phyloP scores from a whole-genome alignment of 2,113 vertebrate genomes.

The Muntiacus muntjak region DNA sequence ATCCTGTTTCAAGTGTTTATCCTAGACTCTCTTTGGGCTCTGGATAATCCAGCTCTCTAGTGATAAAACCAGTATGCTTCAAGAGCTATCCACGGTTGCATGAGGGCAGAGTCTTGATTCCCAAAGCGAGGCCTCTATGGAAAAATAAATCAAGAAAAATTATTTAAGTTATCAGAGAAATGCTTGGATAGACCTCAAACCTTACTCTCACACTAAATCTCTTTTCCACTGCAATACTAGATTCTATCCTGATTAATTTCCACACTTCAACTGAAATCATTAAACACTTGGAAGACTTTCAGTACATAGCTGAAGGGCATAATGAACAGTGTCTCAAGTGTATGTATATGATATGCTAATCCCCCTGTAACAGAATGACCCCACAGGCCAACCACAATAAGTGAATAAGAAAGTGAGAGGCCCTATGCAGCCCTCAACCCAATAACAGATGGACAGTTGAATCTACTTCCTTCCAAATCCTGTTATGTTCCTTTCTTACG shows the following conservation, averaged over 20 bases:
- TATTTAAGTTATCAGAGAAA: conserved; percentile 16
- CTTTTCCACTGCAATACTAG: background rate
- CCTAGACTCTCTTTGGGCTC: background rate
- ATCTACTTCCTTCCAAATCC: background rate
- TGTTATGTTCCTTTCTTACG: background rate
- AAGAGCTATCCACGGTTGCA: background rate
- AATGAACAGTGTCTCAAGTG: background rate
- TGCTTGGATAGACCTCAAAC: background rate
- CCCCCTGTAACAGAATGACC: background rate
- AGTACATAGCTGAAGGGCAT: background rate
- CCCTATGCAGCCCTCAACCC: background rate
- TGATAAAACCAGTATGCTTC: background rate
- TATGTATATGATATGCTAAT: background rate
- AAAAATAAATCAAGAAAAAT: conserved; percentile 5
- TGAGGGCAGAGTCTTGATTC: background rate
- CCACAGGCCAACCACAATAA: background rate
- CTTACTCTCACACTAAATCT: background rate
- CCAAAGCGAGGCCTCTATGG: background rate
- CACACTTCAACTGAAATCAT: background rate
- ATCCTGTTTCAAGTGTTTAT: conserved; percentile 7
- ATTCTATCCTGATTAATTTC: conserved; percentile 13
- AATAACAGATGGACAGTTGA: background rate
- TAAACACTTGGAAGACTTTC: conserved; percentile 27
- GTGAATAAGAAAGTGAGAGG: background rate
- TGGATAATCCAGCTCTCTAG: background rate